Base-by-base conservation (phyloP, 2,888 invertebrate species). In the Habrosyne pyritoides region DNA sequence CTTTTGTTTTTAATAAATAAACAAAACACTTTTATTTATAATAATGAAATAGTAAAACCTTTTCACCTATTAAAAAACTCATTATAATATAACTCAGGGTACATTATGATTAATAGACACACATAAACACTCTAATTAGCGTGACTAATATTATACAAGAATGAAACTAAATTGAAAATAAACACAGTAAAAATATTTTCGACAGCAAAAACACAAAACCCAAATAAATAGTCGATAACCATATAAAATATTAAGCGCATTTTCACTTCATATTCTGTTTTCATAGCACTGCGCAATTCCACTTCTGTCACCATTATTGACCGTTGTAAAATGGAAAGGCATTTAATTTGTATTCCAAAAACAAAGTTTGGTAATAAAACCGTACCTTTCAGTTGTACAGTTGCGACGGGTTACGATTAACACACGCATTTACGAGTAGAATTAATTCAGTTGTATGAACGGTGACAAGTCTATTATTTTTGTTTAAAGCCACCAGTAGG, bases 401-500 rank as follows among this genome's bases (percentile, higher is more conserved):
- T 72, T 70, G 63, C 64, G 66, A 73, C 71, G 57, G 55, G 59
- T 56, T 59, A 55, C 51, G 57, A 59, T 67, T 60, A n/a, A 63
- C 64, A 59, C 56, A 55, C 22, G 59, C 71, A 83, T 86, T 84
- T 79, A 80, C 80, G 82, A 81, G 74, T 75, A 58, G 77, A 83
- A 84, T 86, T 76, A 80, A 78, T 67, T 70, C 71, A 72, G 69
- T 70, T 70, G 71, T 71, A 71, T 65, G 69, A 66, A 63, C 65
- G 75, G 55, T 81, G 81, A 86, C 83, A 77, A 75, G 73, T 83
- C 76, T 80, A 84, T 86, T 83, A 84, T 80, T 82, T 79, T 78
- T 77, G 72, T 79, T 64, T 64, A 62, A 73, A 69, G 64, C 61
- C 65, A 66, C 68, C 66, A 73, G 75, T 75, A 67, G 75, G 73